These are phyloP conservation scores for Upupa epops DNA, from an alignment of 2,113 vertebrate species.

Conservation along the genomic window DNA sequence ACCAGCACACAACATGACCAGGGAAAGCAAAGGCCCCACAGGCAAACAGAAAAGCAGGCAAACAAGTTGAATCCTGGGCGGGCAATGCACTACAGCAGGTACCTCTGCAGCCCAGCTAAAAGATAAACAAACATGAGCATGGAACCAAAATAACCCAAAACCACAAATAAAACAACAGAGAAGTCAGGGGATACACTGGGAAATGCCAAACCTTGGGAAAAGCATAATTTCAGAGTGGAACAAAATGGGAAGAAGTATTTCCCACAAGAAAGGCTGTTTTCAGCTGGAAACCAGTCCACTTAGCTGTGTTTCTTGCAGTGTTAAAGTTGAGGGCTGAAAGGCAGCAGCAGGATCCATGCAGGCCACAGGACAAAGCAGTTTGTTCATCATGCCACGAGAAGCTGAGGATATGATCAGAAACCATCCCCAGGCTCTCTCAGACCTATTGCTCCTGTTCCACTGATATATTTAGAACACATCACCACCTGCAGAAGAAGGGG, in stretches of 20 bases:
- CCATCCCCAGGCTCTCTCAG: background rate
- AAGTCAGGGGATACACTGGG: background rate
- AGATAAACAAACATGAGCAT: background rate
- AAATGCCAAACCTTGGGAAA: background rate
- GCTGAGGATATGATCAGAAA: slow-evolving; percentile 33
- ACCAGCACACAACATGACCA: background rate
- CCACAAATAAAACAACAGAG: background rate
- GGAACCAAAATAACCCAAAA: background rate
- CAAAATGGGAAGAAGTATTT: background rate
- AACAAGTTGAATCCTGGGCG: background rate
- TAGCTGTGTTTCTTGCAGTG: slow-evolving; percentile 33
- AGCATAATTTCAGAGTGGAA: background rate
- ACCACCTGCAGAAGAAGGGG: slow-evolving; percentile 44
- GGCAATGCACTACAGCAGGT: background rate
- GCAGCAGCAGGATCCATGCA: slow-evolving; percentile 37
- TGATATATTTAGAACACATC: slow-evolving; percentile 24
- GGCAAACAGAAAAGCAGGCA: background rate
- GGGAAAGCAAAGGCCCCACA: slow-evolving; percentile 2
- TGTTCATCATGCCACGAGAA: slow-evolving; percentile 39
- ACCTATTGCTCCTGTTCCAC: slow-evolving; percentile 29
- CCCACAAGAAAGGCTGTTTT: slow-evolving; percentile 42
- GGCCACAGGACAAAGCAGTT: slow-evolving; percentile 33
- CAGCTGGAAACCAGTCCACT: slow-evolving; percentile 9
- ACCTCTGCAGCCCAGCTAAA: background rate
- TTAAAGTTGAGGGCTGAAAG: slow-evolving; percentile 21